Conservation (phyloP, 64 coral and sea anemone species). For the Montipora sp. region DNA sequence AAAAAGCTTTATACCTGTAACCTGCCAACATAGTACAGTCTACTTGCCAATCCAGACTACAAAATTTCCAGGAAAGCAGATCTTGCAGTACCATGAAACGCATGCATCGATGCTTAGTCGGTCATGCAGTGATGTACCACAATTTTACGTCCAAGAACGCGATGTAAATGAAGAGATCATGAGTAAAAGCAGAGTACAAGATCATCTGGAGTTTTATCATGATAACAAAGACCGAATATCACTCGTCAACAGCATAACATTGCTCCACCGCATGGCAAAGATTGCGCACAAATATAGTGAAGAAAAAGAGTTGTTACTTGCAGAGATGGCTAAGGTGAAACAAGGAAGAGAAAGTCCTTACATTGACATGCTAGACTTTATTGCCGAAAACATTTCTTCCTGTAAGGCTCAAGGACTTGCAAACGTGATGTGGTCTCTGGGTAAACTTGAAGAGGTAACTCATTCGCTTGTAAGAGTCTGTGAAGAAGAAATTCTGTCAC, state of each 20-base stretch:
- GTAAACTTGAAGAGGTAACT: neutral
- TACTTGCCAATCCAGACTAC: neutral
- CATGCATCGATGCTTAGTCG: neutral
- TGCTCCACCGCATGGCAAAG: slow-evolving; percentile 24
- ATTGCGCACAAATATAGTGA: slow-evolving; percentile 7
- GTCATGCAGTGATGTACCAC: neutral
- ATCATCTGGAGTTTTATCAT: slow-evolving; percentile 26
- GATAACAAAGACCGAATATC: neutral
- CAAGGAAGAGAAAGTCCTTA: neutral
- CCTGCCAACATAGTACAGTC: neutral
- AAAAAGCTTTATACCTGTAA: neutral
- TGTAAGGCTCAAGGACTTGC: slow-evolving; percentile 34
- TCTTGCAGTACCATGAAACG: neutral
- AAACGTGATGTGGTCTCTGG: slow-evolving; percentile 24
- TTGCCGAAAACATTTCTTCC: slow-evolving; percentile 7
- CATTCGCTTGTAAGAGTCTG: neutral
- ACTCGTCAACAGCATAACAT: slow-evolving; percentile 9
- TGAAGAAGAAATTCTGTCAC: slow-evolving; percentile 6
- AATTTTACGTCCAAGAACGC: neutral
- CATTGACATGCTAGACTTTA: slow-evolving; percentile 5
- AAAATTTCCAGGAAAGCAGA: neutral
- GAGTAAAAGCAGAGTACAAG: neutral
- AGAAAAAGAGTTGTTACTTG: neutral
- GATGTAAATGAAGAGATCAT: slow-evolving; percentile 17
- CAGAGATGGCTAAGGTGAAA: neutral